Evolutionary conservation across 2,888 invertebrate genomes (phyloP).

Genomic region (Elegia similella): DNA sequence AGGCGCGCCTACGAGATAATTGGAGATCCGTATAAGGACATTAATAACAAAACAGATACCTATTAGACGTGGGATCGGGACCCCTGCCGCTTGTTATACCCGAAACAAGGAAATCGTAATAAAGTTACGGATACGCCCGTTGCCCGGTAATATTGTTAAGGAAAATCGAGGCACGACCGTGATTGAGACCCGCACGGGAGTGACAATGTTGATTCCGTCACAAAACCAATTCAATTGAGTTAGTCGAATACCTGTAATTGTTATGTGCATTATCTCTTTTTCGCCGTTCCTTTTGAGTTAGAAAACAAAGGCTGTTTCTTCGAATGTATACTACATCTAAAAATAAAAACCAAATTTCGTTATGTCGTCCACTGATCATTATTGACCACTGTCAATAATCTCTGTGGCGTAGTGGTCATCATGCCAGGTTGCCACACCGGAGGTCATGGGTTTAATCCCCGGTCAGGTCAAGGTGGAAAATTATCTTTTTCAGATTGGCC

Average conservation of each 20-base stretch:
- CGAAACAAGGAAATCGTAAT: conserved; percentile 66
- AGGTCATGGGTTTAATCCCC: no score
- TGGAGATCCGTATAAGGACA: conserved; percentile 67
- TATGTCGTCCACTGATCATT: no score
- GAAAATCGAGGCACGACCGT: conserved; percentile 51
- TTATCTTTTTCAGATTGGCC: no score
- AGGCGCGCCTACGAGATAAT: conserved; percentile 55
- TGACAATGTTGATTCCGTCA: conserved; percentile 33
- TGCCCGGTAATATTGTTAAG: conserved; percentile 58
- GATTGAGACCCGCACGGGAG: conserved; percentile 39
- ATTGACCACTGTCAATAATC: no score
- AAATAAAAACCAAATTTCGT: no score
- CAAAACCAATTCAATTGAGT: conserved; percentile 36
- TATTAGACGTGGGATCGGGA: conserved; percentile 55
- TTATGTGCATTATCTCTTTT: conserved; percentile 18
- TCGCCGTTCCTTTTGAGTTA: not conserved
- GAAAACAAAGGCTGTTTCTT: not conserved
- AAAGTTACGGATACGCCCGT: conserved; percentile 58
- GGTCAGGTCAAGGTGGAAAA: no score
- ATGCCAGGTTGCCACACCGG: no score
- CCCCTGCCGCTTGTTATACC: conserved; percentile 58
- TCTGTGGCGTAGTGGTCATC: no score
- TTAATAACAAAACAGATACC: conserved; percentile 74
- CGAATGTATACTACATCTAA: not conserved
- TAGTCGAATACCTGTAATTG: conserved; percentile 24